Evolutionary conservation across 2,797 vertebrate genomes (phyloP).

Genomic region (Fringilla coelebs): DNA sequence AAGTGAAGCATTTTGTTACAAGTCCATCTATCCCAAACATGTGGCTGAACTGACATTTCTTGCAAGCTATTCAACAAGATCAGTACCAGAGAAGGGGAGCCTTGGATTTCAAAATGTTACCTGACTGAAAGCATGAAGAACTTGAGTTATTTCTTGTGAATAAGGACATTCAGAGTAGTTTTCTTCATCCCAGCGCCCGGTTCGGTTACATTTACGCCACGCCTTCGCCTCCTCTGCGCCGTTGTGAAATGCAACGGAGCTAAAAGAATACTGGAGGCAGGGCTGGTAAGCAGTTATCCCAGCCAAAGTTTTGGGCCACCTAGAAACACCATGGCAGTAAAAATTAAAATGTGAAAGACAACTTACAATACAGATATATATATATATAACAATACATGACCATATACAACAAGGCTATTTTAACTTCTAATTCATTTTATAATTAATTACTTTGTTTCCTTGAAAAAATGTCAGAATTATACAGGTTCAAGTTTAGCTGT

Average conservation of each 20-base stretch:
- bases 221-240: slow-evolving; percentile 80
- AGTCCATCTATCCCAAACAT: not conserved
- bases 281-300: slow-evolving; percentile 85
- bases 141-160: slow-evolving; percentile 84
- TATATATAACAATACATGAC: not conserved
- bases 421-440: not conserved
- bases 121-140: slow-evolving; percentile 88
- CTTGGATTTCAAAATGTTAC: slow-evolving; percentile 56
- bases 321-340: slow-evolving; percentile 49
- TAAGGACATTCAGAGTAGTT: slow-evolving; percentile 89
- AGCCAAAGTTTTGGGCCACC: slow-evolving; percentile 90
- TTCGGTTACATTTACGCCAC: slow-evolving; percentile 84
- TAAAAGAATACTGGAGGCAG: slow-evolving; percentile 78
- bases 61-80: not conserved
- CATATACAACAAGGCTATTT: not conserved
- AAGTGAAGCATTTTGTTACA: not conserved
- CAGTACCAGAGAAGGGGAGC: not conserved
- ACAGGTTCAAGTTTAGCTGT: not conserved
- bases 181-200: slow-evolving; percentile 85
- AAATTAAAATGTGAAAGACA: not conserved
- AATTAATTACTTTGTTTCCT: not conserved
- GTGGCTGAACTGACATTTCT: not conserved
- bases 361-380: not conserved
- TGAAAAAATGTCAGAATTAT: not conserved
- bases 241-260: slow-evolving; percentile 66